phyloP scores from a whole-genome alignment of 2,113 vertebrate genomes.

The Centropristis striata region DNA sequence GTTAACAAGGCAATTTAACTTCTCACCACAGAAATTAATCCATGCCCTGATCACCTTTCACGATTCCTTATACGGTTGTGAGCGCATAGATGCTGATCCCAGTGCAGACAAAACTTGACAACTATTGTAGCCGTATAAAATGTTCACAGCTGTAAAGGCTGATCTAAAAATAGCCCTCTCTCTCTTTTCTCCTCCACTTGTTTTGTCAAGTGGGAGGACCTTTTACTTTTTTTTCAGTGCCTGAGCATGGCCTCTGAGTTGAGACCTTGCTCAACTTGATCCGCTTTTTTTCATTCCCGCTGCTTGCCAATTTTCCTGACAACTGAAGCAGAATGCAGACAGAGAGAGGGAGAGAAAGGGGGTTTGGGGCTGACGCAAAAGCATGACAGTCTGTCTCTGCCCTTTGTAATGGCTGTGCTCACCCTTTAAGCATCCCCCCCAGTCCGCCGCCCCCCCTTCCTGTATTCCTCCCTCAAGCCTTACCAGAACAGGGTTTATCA shows the following conservation, averaged over 20 bases:
- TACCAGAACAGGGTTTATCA: conserved; percentile 80
- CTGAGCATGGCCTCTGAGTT: conserved; percentile 64
- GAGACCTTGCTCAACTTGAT: conserved; percentile 78
- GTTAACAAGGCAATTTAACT: conserved; percentile 37
- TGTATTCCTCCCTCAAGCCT: conserved; percentile 26
- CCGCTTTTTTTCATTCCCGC: conserved; percentile 53
- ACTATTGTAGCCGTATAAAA: conserved; percentile 45
- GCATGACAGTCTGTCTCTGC: conserved; percentile 69
- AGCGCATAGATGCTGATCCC: neutral
- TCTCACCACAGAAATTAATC: conserved; percentile 30
- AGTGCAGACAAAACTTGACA: conserved; percentile 17
- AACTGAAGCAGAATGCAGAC: conserved; percentile 82
- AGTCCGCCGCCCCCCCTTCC: neutral
- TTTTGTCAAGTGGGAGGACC: conserved; percentile 74
- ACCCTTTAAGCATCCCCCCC: conserved; percentile 46
- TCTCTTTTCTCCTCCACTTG: conserved; percentile 42
- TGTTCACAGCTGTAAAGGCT: conserved; percentile 54
- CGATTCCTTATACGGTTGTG: conserved; percentile 42
- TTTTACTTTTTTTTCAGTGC: conserved; percentile 47
- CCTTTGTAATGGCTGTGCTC: conserved; percentile 68
- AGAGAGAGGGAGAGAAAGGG: conserved; percentile 44
- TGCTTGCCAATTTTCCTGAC: conserved; percentile 83
- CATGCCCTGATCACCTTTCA: conserved; percentile 11
- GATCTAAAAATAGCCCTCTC: conserved; percentile 76
- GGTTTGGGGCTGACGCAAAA: conserved; percentile 65